These are phyloP conservation scores for Alces alces DNA, from an alignment of 2,113 vertebrate species.

Conservation along the genomic window DNA sequence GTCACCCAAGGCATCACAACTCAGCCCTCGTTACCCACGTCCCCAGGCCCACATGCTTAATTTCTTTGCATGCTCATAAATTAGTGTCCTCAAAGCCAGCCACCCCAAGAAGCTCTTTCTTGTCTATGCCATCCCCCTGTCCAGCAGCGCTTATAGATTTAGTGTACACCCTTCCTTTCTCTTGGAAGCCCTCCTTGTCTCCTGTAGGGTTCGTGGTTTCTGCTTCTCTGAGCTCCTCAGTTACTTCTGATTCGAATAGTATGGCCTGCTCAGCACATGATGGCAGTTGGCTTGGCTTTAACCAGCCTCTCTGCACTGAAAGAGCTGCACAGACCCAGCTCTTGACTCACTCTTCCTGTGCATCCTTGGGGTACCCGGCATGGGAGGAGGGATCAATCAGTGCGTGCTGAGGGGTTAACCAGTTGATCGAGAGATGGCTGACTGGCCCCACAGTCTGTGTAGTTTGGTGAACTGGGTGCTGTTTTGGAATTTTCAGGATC, in stretches of 20 bases:
- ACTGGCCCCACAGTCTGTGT: background rate
- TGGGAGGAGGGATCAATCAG: no score
- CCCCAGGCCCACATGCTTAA: background rate
- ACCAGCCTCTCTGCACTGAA: background rate
- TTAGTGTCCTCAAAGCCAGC: background rate
- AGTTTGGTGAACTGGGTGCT: background rate
- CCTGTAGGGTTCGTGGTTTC: background rate
- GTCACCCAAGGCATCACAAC: background rate
- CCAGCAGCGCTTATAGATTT: background rate
- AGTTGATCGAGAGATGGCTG: rapidly evolving
- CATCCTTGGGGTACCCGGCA: background rate
- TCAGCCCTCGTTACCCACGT: rapidly evolving
- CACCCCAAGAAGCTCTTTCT: background rate
- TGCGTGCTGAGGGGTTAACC: background rate
- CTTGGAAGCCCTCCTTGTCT: background rate
- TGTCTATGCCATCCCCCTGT: rapidly evolving
- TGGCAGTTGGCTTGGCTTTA: rapidly evolving
- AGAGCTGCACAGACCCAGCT: background rate
- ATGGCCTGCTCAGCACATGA: background rate
- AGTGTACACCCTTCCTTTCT: background rate
- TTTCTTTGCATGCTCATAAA: background rate
- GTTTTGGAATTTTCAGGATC: background rate
- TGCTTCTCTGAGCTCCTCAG: background rate
- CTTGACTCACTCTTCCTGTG: background rate
- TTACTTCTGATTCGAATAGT: rapidly evolving